phyloP scores from a whole-genome alignment of 2,888 invertebrate genomes.

The Artemia sp. region DNA sequence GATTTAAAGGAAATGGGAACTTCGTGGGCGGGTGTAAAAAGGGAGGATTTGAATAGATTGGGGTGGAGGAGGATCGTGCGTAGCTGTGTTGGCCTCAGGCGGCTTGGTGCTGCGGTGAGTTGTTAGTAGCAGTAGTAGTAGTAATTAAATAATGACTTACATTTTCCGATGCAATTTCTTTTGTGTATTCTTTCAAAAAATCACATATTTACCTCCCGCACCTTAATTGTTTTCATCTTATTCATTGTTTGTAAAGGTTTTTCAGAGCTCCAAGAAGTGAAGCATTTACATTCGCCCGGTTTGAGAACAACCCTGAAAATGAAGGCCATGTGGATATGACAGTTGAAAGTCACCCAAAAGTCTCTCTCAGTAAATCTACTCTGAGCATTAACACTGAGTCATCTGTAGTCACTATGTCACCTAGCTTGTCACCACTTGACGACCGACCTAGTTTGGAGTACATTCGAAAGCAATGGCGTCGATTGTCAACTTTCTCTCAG shows the following conservation, averaged over 20 bases:
- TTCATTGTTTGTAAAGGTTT: background rate
- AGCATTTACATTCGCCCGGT: slow-evolving; percentile 12
- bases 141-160: too few relatives aligned
- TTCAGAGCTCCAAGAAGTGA: background rate
- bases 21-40: too few relatives aligned
- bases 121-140: too few relatives aligned
- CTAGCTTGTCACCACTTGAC: background rate
- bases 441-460: background rate
- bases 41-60: too few relatives aligned
- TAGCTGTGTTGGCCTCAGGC: too few relatives aligned
- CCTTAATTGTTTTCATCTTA: too few relatives aligned
- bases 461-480: background rate
- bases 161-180: too few relatives aligned
- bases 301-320: background rate
- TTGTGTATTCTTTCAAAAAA: too few relatives aligned
- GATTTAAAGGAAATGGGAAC: too few relatives aligned
- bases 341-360: background rate
- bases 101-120: too few relatives aligned
- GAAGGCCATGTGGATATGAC: background rate
- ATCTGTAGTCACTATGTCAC: background rate
- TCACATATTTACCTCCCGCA: too few relatives aligned
- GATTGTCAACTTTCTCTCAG: slow-evolving; percentile 1
- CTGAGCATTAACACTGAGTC: background rate
- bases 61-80: too few relatives aligned
- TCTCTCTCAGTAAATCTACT: background rate